phyloP scores from a whole-genome alignment of 2,797 vertebrate genomes.

The Gobio occitaniae region DNA sequence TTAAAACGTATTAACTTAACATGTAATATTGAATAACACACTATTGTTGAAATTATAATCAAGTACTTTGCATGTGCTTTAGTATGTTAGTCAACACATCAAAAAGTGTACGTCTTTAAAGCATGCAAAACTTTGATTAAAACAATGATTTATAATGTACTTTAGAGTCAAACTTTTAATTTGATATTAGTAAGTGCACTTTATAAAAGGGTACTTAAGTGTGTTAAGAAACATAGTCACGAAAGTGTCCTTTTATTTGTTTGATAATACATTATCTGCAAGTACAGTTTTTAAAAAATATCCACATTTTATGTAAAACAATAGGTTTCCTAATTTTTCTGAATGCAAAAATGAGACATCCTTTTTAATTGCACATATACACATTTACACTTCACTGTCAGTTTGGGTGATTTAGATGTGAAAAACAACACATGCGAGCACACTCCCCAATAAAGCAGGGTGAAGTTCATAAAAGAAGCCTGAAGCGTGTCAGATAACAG shows the following conservation, averaged over 20 bases:
- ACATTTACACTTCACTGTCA: constrained; percentile 9
- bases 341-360: not conserved
- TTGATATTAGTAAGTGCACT: not conserved
- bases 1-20: no score
- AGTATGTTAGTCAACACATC: not conserved
- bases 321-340: not conserved
- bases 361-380: not conserved
- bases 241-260: not conserved
- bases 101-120: not conserved
- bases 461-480: constrained; percentile 55
- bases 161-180: not conserved
- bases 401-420: constrained; percentile 22
- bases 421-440: constrained; percentile 35
- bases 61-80: not conserved
- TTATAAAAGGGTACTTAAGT: not conserved
- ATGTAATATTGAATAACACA: no score
- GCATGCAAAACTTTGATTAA: not conserved
- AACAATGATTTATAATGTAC: not conserved
- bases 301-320: not conserved
- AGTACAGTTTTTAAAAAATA: not conserved
- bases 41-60: not conserved
- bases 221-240: not conserved
- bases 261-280: not conserved
- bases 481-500: constrained; percentile 57
- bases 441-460: constrained; percentile 39